Conservation (phyloP, 2,113 vertebrate species). For the Ammodytes dubius region DNA sequence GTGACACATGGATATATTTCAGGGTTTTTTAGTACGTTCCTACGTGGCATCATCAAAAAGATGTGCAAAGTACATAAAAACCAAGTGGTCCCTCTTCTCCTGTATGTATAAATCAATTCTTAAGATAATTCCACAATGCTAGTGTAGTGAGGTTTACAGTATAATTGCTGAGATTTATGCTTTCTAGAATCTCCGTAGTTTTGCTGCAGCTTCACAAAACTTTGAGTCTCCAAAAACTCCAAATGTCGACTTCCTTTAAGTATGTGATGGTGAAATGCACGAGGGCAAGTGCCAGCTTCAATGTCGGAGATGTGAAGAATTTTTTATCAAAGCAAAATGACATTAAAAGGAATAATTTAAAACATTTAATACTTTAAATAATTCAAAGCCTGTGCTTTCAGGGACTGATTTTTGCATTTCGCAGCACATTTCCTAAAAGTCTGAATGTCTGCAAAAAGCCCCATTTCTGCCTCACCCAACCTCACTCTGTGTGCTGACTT, state of each 20-base stretch:
- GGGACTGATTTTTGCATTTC: slow-evolving; percentile 47
- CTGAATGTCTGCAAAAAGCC: slow-evolving; percentile 26
- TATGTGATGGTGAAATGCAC: background rate
- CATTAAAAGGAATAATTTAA: slow-evolving; percentile 68
- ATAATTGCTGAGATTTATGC: slow-evolving; percentile 1
- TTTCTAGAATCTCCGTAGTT: slow-evolving; percentile 4
- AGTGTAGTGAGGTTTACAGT: background rate
- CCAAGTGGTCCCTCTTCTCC: background rate
- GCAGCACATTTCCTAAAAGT: slow-evolving; percentile 46
- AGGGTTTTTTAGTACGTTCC: background rate
- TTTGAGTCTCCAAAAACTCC: slow-evolving; percentile 1
- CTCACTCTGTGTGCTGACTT: background rate
- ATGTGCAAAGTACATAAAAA: background rate
- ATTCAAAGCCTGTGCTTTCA: slow-evolving; percentile 42
- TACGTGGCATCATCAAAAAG: background rate
- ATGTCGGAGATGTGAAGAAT: slow-evolving; percentile 50
- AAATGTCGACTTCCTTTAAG: background rate
- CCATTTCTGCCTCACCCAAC: slow-evolving; percentile 25
- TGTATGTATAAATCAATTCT: background rate
- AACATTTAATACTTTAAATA: slow-evolving; percentile 60
- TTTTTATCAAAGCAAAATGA: slow-evolving; percentile 57
- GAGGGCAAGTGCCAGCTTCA: slow-evolving; percentile 38
- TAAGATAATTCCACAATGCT: background rate
- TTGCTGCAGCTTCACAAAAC: slow-evolving; percentile 12
- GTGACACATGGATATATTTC: slow-evolving; percentile 1